Percentiles rank a stretch among this genome's conserved stretches.
Conservation (phyloP, 2,113 vertebrate genomes). For the Rhineura floridana region DNA sequence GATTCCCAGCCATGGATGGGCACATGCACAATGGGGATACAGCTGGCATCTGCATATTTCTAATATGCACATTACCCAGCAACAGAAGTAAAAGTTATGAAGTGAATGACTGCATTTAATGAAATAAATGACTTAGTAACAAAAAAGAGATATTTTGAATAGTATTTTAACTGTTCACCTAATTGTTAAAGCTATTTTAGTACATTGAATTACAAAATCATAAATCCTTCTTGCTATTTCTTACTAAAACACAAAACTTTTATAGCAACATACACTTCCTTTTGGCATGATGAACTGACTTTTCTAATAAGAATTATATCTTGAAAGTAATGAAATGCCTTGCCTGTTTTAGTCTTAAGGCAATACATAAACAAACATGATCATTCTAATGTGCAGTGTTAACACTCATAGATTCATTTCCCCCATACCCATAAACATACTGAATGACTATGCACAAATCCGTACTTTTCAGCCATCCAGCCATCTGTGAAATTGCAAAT, state of each 20-base stretch:
- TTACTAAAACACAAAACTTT: not conserved
- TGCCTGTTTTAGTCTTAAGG: too few species aligned
- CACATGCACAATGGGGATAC: not conserved
- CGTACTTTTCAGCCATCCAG: not conserved
- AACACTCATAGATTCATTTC: not conserved
- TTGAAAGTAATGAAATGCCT: not conserved
- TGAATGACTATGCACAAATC: not conserved
- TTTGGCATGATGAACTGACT: not conserved
- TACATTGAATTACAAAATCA: not conserved
- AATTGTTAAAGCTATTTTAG: not conserved
- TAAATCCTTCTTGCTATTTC: not conserved
- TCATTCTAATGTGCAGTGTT: not conserved
- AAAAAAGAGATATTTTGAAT: not conserved
- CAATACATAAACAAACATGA: not conserved
- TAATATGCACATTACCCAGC: not conserved
- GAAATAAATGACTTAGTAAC: not conserved
- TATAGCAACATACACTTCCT: not conserved
- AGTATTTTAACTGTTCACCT: not conserved
- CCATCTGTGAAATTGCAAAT: not conserved
- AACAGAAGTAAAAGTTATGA: not conserved
- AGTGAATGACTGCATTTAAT: not conserved
- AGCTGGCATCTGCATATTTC: not conserved
- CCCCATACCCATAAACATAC: not conserved
- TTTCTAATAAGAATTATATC: not conserved
- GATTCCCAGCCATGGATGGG: not conserved